phyloP scores from a whole-genome alignment of 2,888 invertebrate genomes.

The Chrysolina oricalcia region DNA sequence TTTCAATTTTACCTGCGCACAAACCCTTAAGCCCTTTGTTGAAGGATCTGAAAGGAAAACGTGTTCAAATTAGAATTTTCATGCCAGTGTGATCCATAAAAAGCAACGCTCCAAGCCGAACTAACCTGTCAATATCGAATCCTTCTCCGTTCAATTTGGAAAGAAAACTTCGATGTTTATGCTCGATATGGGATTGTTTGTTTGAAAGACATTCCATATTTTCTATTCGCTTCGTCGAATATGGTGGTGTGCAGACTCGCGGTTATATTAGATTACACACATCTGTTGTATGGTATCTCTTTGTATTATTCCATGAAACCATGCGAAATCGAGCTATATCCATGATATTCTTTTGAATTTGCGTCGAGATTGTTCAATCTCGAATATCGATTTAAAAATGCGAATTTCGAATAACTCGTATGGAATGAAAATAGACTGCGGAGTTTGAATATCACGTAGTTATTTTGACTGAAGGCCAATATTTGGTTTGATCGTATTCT shows the following conservation, averaged over 20 bases:
- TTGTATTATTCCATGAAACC: too few relatives aligned
- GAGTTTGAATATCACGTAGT: too few relatives aligned
- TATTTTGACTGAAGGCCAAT: too few relatives aligned
- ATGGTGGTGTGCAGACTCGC: background rate
- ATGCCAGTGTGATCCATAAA: background rate
- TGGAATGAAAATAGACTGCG: too few relatives aligned
- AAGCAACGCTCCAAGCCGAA: background rate
- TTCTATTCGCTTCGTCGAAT: background rate
- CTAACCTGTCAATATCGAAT: background rate
- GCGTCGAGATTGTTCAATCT: too few relatives aligned
- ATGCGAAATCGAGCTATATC: background rate
- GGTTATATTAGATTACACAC: background rate
- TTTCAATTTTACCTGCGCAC: background rate
- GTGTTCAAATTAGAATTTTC: conserved; percentile 1
- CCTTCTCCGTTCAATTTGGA: background rate
- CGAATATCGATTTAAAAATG: too few relatives aligned
- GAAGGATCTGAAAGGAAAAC: background rate
- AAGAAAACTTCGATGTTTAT: background rate
- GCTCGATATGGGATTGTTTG: background rate
- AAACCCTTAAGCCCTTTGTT: conserved; percentile 6
- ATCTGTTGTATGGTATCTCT: background rate
- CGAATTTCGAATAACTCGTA: too few relatives aligned
- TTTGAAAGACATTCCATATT: background rate
- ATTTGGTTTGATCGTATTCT: too few relatives aligned
- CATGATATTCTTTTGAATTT: too few relatives aligned